Evolutionary conservation across 2,797 vertebrate genomes (phyloP), one percentile per base, ranked within the genome.

Genomic region (Microcaecilia unicolor): DNA sequence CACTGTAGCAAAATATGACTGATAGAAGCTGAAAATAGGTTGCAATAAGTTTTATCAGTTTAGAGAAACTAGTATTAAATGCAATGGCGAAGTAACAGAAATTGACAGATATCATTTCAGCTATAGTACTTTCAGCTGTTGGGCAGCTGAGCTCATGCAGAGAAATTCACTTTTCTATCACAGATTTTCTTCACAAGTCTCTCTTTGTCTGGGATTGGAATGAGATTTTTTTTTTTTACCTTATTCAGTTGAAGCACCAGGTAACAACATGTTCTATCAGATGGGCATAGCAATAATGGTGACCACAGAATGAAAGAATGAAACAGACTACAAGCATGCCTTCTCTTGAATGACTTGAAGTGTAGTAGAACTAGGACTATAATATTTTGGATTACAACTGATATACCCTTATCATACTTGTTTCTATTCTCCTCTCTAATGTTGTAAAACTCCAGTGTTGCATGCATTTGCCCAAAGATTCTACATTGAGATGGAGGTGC

Each of bases 41-140:
- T 49, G n/a, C 41, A 25, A 34, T 34, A 28, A 29, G 1, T 37
- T 60, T 32, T 9, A 47, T 53, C 34, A 49, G 17, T 34, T 44
- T 53, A 35, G 34, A 28, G 31, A 34, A 30, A 14, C 10, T 38
- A 7, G 1, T 41, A 8, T 42, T 31, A 16, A 15, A 18, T 44
- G 24, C 38, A 30, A 8, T 25, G 37, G 25, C 1, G 1, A 4
- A 34, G 19, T 10, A 24, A 7, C 0, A 0, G 18, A 45, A 38
- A 51, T n/a, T 35, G 44, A 34, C 39, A 60, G 33, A 22, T 51
- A 1, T 53, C 25, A 13, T 17, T 41, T 58, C 22, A 31, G 22
- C 29, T 44, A 0, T 8, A 22, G 6, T 5, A 24, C 6, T 3
- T 37, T 24, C 28, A 31, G 20, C 12, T 37, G n/a, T n/a, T 31